Conservation (phyloP, 2,797 vertebrate genomes). For the Tapirus indicus region DNA sequence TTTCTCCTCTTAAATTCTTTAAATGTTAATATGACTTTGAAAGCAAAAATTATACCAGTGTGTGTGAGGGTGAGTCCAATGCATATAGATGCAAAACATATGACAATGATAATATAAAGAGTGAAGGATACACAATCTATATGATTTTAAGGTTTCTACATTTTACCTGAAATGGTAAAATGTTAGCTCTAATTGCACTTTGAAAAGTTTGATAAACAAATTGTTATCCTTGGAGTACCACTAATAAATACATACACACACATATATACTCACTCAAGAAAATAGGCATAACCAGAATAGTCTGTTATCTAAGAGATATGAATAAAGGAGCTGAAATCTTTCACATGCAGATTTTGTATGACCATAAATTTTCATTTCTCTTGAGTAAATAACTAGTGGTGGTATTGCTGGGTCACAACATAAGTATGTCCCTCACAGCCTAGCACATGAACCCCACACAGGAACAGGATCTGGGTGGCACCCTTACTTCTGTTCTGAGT, state of each 20-base stretch:
- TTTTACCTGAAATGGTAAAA: background rate
- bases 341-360: background rate
- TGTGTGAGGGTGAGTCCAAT: background rate
- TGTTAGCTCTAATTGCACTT: background rate
- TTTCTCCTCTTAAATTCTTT: no score
- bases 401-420: no score
- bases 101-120: background rate
- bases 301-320: background rate
- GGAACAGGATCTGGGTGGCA: background rate
- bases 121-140: background rate
- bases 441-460: background rate
- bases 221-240: no score
- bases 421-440: background rate
- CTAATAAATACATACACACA: no score
- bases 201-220: no score
- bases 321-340: background rate
- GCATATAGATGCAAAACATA: background rate
- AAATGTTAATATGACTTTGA: background rate
- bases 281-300: background rate
- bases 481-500: background rate
- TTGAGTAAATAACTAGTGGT: background rate
- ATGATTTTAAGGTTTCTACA: background rate
- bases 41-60: background rate
- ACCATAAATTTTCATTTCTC: no score
- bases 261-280: background rate